phyloP scores from a whole-genome alignment of 2,888 invertebrate species.

The Leptarthrus brevirostris region DNA sequence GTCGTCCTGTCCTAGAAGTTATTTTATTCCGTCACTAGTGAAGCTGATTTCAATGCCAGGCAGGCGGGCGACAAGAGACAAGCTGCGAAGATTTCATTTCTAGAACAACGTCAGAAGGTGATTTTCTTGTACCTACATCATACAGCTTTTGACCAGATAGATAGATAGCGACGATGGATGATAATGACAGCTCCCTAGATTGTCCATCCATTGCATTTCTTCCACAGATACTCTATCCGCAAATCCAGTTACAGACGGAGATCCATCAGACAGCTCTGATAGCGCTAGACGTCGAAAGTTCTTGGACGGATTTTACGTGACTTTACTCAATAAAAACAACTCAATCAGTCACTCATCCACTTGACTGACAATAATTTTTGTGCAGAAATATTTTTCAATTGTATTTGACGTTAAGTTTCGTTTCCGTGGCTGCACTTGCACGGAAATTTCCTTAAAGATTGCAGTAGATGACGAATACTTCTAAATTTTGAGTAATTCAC shows the following conservation, averaged over 20 bases:
- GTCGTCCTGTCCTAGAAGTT: background rate
- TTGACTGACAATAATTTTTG: constrained; percentile 1
- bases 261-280: constrained; percentile 1
- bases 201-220: constrained; percentile 26
- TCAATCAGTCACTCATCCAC: constrained; percentile 35
- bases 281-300: background rate
- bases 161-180: constrained; percentile 28
- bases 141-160: constrained; percentile 34
- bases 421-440: too few species aligned
- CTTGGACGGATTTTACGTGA: constrained; percentile 18
- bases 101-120: constrained; percentile 6
- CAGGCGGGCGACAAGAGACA: background rate
- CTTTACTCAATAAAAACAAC: constrained; percentile 21
- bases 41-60: background rate
- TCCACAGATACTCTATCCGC: constrained; percentile 12
- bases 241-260: constrained; percentile 30
- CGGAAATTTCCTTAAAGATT: too few species aligned
- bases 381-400: background rate
- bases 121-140: constrained; percentile 29
- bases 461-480: too few species aligned
- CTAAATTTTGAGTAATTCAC: too few species aligned
- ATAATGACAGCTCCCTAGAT: constrained; percentile 27
- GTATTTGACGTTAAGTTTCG: too few species aligned
- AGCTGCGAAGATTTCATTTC: background rate
- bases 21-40: constrained; percentile 8